Percentiles rank a stretch among this genome's conserved stretches.
Conservation (phyloP, 2,113 vertebrate species). For the Calonectris borealis region DNA sequence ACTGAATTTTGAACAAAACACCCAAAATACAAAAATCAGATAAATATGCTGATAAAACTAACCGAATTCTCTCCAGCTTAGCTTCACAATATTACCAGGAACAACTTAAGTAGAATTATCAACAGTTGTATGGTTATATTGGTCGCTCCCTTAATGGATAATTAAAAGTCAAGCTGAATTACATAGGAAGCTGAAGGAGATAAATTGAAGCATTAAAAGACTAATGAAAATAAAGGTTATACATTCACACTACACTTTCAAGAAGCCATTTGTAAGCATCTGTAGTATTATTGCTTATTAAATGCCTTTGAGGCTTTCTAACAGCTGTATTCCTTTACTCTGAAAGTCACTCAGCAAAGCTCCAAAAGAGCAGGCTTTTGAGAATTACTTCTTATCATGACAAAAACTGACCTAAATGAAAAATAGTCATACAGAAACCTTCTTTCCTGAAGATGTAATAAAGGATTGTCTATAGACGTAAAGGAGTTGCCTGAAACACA, state of each 20-base stretch:
- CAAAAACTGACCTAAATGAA: not conserved
- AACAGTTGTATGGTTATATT: not conserved
- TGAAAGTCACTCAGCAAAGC: not conserved
- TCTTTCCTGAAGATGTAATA: not conserved
- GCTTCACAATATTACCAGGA: not conserved
- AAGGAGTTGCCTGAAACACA: not conserved
- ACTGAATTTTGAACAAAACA: not conserved
- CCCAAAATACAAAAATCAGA: not conserved
- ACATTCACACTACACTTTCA: not conserved
- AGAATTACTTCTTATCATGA: not conserved
- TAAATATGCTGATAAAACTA: not conserved
- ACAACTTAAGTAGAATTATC: not conserved
- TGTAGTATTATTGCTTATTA: not conserved
- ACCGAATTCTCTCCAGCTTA: not conserved
- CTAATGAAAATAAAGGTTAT: conserved; percentile 38
- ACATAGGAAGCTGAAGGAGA: not conserved
- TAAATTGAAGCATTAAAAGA: not conserved
- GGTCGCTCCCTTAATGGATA: not conserved
- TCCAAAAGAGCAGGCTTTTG: not conserved
- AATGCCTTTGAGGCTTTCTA: not conserved
- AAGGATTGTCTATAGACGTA: not conserved
- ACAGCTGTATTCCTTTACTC: not conserved
- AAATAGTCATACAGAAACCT: not conserved
- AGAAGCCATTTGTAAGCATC: not conserved
- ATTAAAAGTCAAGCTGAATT: conserved; percentile 36